phyloP scores from a whole-genome alignment of 2,888 invertebrate species.

The Drosophila gaucha region DNA sequence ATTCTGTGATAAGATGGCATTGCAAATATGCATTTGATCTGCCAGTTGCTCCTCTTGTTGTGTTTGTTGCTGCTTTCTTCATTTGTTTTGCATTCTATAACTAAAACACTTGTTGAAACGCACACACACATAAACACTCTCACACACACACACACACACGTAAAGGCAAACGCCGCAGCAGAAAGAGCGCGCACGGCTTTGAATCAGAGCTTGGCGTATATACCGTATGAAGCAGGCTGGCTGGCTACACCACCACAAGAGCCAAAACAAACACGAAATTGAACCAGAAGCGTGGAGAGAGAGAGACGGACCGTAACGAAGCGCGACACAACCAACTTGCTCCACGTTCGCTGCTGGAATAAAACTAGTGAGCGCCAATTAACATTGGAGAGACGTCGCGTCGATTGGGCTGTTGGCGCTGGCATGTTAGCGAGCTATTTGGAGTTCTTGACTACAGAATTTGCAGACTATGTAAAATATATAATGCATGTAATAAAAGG shows the following conservation, averaged over 20 bases:
- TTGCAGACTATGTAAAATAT: slow-evolving; percentile 6
- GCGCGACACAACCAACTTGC: slow-evolving; percentile 51
- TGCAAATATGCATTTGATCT: slow-evolving; percentile 10
- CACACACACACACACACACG: slow-evolving; percentile 4
- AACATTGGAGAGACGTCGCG: slow-evolving; percentile 16
- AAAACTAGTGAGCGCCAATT: slow-evolving; percentile 37
- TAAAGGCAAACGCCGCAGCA: slow-evolving; percentile 5
- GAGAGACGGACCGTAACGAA: slow-evolving; percentile 26
- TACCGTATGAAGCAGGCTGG: slow-evolving; percentile 41
- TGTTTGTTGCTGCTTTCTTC: slow-evolving; percentile 28
- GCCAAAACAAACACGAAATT: slow-evolving; percentile 47
- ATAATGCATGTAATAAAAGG: slow-evolving; percentile 4
- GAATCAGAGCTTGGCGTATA: slow-evolving; percentile 46
- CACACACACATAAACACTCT: slow-evolving; percentile 22
- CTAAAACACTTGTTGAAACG: slow-evolving; percentile 58
- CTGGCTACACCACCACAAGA: slow-evolving; percentile 42
- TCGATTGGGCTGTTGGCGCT: slow-evolving; percentile 9
- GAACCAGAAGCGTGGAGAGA: slow-evolving; percentile 20
- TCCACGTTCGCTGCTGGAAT: slow-evolving; percentile 59
- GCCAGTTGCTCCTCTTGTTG: slow-evolving; percentile 14
- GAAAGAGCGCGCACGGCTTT: slow-evolving; percentile 40
- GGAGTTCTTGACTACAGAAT: slow-evolving; percentile 1
- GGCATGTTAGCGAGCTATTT: slow-evolving; percentile 11
- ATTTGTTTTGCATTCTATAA: slow-evolving; percentile 46
- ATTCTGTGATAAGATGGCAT: slow-evolving; percentile 32